Percentiles rank a stretch among this genome's conserved stretches.
These are phyloP conservation scores for Steinernema khuongi DNA, from an alignment of 1,140 invertebrate genomes.

Conservation along the genomic window DNA sequence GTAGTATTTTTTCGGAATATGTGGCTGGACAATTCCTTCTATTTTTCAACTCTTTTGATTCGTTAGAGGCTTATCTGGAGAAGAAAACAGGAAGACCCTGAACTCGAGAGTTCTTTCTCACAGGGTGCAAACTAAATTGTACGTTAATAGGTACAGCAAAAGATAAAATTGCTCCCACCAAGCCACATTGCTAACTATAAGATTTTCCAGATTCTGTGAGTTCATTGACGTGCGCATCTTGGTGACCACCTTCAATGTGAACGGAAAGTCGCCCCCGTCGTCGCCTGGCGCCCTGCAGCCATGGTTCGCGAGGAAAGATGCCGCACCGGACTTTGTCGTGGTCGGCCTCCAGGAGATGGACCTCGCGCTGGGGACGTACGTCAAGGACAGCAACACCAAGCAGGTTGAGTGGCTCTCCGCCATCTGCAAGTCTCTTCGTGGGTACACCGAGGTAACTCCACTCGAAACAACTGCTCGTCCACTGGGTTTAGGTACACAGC, in stretches of 20 bases:
- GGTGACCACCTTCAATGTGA: conserved; percentile 56
- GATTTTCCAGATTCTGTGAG: conserved; percentile 47
- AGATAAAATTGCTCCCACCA: background rate
- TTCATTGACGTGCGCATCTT: conserved; percentile 44
- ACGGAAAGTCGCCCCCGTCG: conserved; percentile 45
- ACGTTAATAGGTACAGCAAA: too few species aligned
- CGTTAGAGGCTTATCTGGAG: too few species aligned
- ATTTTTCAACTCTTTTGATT: too few species aligned
- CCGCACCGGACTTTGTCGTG: conserved; percentile 49
- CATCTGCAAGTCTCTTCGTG: conserved; percentile 33
- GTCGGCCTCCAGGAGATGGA: conserved; percentile 58
- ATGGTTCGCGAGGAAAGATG: conserved; percentile 43
- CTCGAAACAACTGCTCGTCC: background rate
- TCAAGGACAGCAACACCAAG: conserved; percentile 47
- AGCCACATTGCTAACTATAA: background rate
- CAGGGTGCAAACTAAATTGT: background rate
- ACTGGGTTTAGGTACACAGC: conserved; percentile 41
- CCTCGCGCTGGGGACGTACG: conserved; percentile 54
- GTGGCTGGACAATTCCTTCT: background rate
- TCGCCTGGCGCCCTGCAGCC: conserved; percentile 30
- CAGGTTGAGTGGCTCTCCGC: conserved; percentile 51
- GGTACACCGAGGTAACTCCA: background rate
- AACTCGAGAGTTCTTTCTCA: background rate
- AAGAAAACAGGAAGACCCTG: too few species aligned
- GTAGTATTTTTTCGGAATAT: background rate